These are phyloP conservation scores for Stichopus chloronotus DNA, from an alignment of 35 echinoderm and acorn worm genomes.

Conservation along the genomic window DNA sequence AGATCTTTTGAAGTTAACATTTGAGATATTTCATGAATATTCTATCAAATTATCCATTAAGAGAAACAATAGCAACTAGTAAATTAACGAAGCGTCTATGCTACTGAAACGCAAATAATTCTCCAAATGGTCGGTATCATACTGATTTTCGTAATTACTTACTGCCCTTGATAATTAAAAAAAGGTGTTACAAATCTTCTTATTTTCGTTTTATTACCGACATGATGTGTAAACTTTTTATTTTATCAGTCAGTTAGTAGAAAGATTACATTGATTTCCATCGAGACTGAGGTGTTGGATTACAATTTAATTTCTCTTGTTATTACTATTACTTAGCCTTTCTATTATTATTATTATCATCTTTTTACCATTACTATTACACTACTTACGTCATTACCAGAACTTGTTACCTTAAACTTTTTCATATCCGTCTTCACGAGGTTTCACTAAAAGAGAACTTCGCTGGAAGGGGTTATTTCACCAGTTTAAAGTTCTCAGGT, in stretches of 20 bases:
- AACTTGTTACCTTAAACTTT: constrained; percentile 15
- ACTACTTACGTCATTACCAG: background rate
- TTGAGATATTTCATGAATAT: no score
- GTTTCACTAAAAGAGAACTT: background rate
- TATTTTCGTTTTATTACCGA: background rate
- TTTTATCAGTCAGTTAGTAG: background rate
- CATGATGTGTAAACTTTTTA: background rate
- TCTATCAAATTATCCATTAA: no score
- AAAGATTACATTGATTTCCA: background rate
- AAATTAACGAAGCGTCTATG: no score
- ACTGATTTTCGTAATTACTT: no score
- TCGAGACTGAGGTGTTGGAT: background rate
- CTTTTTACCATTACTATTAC: background rate
- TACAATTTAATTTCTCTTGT: background rate
- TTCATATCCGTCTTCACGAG: background rate
- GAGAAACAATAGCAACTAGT: no score
- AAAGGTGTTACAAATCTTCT: background rate
- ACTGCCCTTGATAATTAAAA: background rate
- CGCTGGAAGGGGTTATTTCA: background rate
- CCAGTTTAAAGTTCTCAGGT: constrained; percentile 25
- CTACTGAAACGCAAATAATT: no score
- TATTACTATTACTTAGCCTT: no score
- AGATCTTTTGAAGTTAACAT: no score
- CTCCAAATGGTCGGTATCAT: no score
- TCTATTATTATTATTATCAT: no score